Base-by-base conservation (phyloP, 1,140 invertebrate species). In the Lysiphlebus fabarum region DNA sequence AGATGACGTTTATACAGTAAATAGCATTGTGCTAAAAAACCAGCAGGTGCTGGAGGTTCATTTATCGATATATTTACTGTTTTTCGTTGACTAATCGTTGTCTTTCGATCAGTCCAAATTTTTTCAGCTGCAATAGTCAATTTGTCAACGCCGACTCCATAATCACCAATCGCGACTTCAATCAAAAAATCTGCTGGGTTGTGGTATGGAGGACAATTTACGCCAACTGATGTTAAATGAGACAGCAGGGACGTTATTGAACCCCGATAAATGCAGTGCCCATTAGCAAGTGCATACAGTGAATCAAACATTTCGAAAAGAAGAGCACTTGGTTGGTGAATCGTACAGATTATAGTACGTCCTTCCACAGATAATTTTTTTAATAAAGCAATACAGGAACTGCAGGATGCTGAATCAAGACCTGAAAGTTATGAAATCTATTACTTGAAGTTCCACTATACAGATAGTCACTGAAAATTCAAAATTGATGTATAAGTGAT, bases 301-400 rank as follows among this genome's bases (percentile, higher is more conserved):
- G 92, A 86, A 74, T 98, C 95, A 72, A 98, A 98, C 86, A 94
- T 96, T 76, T 97, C 93, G 70, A 98, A 96, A 7, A 97, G 82
- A 66, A 95, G 83, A 4, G 95, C 95, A 67, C 91, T 95, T 0
- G 96, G 96, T 72, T 98, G 96, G 78, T 99, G 96, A 66, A 99
- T 97, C 4, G 95, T 98, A 68, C 93, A 95, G 49, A 98, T 87
- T 37, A 99, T 88, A 0, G 93, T 96, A 41, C 94, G 82, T 3
- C 92, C 93, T 69, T 94, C 92, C 7, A 71, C 48, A 0, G 95
- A 93, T 48, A 98, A 74, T 57, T 87, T 84, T 76, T 93, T 88
- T 17, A 94, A 77, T 33, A 94, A 73, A 43, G 86, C 85, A 58
- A 97, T 86, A 70, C 93, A 90, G 70, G 96, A 92, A 68, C 89